Evolutionary conservation across 2,888 invertebrate genomes (phyloP).

Genomic region (Mechanitis mazaeus): DNA sequence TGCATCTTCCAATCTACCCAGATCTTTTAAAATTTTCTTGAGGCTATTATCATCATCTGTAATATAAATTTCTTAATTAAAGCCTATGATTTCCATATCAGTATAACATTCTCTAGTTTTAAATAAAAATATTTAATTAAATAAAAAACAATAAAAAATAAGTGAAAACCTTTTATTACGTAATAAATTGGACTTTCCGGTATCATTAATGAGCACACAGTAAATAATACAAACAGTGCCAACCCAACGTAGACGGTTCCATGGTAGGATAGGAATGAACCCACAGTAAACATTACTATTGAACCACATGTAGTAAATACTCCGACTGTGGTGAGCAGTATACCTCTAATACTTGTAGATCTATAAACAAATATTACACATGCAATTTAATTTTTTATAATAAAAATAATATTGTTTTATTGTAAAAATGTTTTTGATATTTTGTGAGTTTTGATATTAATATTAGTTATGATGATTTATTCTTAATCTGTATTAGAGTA

Average conservation of each 20-base stretch:
- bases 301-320: constrained; percentile 39
- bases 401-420: not conserved
- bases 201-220: constrained; percentile 10
- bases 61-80: constrained; percentile 21
- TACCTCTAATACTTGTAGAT: constrained; percentile 44
- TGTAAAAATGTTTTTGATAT: not conserved
- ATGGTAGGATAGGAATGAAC: constrained; percentile 37
- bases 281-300: constrained; percentile 35
- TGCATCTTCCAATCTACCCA: constrained; percentile 43
- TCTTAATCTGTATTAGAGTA: too few relatives aligned
- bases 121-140: not conserved
- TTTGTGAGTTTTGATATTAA: not conserved
- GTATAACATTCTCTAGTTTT: not conserved
- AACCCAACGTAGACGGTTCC: constrained; percentile 34
- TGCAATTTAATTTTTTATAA: not conserved
- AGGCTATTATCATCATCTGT: constrained; percentile 37
- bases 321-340: constrained; percentile 38
- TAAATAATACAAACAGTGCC: constrained; percentile 28
- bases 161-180: constrained; percentile 8
- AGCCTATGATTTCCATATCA: too few relatives aligned
- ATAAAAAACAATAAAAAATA: not conserved
- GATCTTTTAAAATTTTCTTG: constrained; percentile 31
- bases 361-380: constrained; percentile 31
- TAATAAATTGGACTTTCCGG: constrained; percentile 19
- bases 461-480: too few relatives aligned